Conservation (phyloP, 1,140 invertebrate genomes). For the Ips nitidus region DNA sequence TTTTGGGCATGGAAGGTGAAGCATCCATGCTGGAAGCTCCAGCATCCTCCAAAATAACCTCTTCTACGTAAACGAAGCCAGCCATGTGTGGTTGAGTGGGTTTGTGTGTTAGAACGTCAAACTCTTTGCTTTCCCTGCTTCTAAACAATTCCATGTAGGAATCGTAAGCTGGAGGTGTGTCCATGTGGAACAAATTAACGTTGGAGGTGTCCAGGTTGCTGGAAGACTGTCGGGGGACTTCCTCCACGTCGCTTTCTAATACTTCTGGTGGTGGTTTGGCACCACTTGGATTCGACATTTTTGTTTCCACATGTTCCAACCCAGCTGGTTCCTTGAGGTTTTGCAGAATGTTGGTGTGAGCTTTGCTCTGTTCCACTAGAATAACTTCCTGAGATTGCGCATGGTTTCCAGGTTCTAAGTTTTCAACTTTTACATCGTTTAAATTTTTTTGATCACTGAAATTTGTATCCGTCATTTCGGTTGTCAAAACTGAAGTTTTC, state of each 20-base stretch:
- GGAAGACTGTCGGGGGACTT: constrained; percentile 6
- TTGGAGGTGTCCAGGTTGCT: constrained; percentile 15
- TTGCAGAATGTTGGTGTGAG: constrained; percentile 14
- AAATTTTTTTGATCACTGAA: constrained; percentile 5
- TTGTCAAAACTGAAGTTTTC: not conserved
- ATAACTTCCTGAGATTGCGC: constrained; percentile 8
- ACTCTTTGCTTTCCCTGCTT: constrained; percentile 32
- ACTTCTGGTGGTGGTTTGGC: not conserved
- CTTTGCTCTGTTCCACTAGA: constrained; percentile 22
- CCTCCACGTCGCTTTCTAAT: constrained; percentile 21
- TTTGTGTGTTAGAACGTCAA: constrained; percentile 22
- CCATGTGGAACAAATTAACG: constrained; percentile 34
- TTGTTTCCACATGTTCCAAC: not conserved
- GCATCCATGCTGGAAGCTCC: not conserved
- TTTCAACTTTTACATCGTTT: not conserved
- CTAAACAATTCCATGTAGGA: constrained; percentile 34
- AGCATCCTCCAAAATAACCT: not conserved
- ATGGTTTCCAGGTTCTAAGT: not conserved
- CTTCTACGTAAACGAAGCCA: constrained; percentile 8
- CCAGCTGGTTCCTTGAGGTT: not conserved
- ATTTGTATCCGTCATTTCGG: constrained; percentile 20
- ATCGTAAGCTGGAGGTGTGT: constrained; percentile 25
- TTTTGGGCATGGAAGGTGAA: constrained; percentile 22
- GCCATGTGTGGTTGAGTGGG: not conserved
- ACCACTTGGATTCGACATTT: not conserved